Evolutionary conservation across 1,140 invertebrate species (phyloP), one percentile per base, ranked within the genome.

Genomic region (Chrysoperla carnea): DNA sequence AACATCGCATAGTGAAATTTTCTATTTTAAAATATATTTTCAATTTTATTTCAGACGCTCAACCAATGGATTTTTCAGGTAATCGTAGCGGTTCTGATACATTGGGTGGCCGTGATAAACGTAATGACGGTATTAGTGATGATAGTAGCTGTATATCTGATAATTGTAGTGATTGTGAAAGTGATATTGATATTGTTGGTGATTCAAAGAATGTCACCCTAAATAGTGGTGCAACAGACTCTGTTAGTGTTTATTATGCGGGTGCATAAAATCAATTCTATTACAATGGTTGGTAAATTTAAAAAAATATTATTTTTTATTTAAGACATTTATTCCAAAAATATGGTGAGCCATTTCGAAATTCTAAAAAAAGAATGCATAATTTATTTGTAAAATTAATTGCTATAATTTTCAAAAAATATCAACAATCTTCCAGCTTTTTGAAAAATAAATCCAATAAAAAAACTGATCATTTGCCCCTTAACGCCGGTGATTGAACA

Each of bases 141-240:
- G n/a, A 9, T 33, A 12, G 31, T 11, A 33, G 31, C n/a, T 12
- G 8, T 11, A 4, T 33, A 12, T 33, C 31, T 12, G 31, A 33
- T 33, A 56, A 60, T 35, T 35, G 55, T 7, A 58, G 56, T 45
- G 58, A 60, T 40, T 56, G 55, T 39, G 58, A 60, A 9, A 60
- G 58, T 43, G 58, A 60, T 45, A 60, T 60, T 23, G 58, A 60
- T 44, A 60, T 60, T 8, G 54, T 60, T 0, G 58, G 58, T 29
- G 58, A 60, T 42, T 36, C 56, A 1, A 56, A 52, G 47, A 46
- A 48, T 13, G 12, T 46, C 6, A 29, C 36, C 6, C 50, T 23
- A 23, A 5, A 2, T 23, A 23, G 17, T 23, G 17, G 17, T 23
- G 17, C 5, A 2, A 33, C 31, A 33, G n/a, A 33, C 8, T 33